A percentile compares a stretch with the other conserved stretches of the same genome.
Conservation (phyloP, 2,113 vertebrate genomes). For the Fulica atra region DNA sequence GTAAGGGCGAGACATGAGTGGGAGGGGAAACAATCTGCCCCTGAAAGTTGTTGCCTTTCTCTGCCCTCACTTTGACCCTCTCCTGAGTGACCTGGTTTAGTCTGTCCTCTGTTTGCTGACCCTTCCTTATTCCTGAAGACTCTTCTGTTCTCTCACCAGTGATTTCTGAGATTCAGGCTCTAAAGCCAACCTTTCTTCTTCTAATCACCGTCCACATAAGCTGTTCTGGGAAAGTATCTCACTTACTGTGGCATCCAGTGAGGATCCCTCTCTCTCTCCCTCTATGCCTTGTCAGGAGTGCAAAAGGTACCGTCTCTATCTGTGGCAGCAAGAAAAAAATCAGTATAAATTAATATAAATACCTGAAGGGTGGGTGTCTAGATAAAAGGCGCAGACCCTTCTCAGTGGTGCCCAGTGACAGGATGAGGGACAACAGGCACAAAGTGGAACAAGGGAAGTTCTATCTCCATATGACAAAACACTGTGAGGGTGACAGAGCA, state of each 20-base stretch:
- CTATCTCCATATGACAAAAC: too few species aligned
- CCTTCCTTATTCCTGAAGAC: neutral
- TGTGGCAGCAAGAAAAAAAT: neutral
- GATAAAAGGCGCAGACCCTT: too few species aligned
- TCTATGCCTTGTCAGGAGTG: neutral
- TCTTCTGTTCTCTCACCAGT: neutral
- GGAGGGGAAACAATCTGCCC: neutral
- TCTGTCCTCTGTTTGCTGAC: neutral
- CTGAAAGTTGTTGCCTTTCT: neutral
- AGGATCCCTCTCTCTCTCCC: neutral
- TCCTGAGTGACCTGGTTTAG: neutral
- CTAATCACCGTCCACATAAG: neutral
- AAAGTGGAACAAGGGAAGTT: too few species aligned
- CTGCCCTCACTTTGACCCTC: neutral
- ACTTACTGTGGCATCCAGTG: neutral
- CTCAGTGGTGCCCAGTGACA: too few species aligned
- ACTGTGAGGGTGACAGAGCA: too few species aligned
- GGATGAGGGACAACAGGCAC: too few species aligned
- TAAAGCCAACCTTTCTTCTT: neutral
- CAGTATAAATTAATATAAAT: neutral
- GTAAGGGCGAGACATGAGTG: fast-evolving
- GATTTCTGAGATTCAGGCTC: neutral
- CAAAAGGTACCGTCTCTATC: neutral
- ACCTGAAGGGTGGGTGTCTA: too few species aligned
- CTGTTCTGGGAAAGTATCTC: neutral